A percentile compares a stretch with the other conserved stretches of the same genome.
These are phyloP conservation scores for Bursaphelenchus okinawaensis DNA, from an alignment of 2,888 invertebrate genomes.

Conservation along the genomic window DNA sequence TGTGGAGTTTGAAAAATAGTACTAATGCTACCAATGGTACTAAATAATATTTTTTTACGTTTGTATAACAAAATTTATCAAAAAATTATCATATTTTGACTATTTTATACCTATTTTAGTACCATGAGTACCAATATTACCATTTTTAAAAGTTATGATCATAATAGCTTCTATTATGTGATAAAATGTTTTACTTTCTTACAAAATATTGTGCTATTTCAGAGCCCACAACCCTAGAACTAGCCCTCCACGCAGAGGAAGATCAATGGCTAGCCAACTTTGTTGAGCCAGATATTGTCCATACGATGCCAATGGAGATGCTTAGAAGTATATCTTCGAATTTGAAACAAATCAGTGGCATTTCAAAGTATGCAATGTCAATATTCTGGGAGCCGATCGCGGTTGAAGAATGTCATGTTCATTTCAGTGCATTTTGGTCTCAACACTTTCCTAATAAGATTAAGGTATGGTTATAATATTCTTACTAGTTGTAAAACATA, in stretches of 20 bases:
- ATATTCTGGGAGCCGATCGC: neutral
- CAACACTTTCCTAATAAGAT: neutral
- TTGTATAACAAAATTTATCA: too few species aligned
- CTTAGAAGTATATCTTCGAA: neutral
- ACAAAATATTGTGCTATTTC: too few species aligned
- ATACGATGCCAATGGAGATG: neutral
- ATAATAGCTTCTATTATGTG: too few species aligned
- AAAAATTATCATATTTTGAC: too few species aligned
- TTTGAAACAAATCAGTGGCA: neutral
- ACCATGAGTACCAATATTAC: too few species aligned
- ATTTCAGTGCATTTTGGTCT: neutral
- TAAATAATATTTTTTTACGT: too few species aligned
- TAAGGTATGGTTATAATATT: neutral
- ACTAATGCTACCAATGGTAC: too few species aligned
- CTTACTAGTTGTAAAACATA: neutral
- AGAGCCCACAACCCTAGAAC: neutral
- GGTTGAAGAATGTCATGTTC: neutral
- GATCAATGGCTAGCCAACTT: conserved; percentile 3
- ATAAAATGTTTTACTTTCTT: too few species aligned
- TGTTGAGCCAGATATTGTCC: neutral
- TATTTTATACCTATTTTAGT: too few species aligned
- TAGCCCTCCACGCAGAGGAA: neutral
- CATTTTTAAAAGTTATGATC: too few species aligned
- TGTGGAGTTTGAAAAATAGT: too few species aligned
- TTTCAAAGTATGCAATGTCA: neutral